Percentiles rank a stretch among this genome's conserved stretches.
These are phyloP conservation scores for Eurystomus gularis DNA, from an alignment of 2,113 vertebrate species.

Conservation along the genomic window DNA sequence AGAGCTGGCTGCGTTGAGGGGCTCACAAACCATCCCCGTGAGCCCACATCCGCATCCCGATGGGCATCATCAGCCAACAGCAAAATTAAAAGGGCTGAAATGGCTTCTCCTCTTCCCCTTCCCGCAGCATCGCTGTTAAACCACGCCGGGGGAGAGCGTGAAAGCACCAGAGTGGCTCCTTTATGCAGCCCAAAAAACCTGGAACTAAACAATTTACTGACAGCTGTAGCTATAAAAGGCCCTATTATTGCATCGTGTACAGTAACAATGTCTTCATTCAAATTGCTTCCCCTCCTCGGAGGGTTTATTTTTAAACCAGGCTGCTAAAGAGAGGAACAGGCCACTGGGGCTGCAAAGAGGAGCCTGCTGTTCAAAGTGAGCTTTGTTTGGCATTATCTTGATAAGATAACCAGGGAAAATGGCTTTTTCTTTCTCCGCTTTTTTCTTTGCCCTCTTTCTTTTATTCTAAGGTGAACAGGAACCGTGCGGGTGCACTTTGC, in stretches of 20 bases:
- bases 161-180: neutral
- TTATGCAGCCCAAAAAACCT: neutral
- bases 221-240: conserved; percentile 14
- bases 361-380: neutral
- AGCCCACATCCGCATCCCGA: rapidly evolving
- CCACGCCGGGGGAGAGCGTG: neutral
- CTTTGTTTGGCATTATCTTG: conserved; percentile 4
- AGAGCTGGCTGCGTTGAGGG: too few species aligned
- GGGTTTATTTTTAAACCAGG: conserved; percentile 49
- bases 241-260: neutral
- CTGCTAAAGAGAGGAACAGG: neutral
- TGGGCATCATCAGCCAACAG: neutral
- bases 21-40: rapidly evolving
- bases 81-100: neutral
- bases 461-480: neutral
- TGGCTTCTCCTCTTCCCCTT: neutral
- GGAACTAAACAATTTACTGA: conserved; percentile 27
- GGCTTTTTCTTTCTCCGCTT: neutral
- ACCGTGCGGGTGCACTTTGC: neutral
- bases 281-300: conserved; percentile 27
- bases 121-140: neutral
- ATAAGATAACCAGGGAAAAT: conserved; percentile 36
- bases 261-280: conserved; percentile 68
- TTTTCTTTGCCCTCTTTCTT: neutral
- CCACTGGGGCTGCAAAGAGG: neutral